A percentile compares a stretch with the other conserved stretches of the same genome.
Evolutionary conservation across 2,113 vertebrate species (phyloP).

Genomic region (Tyto alba): DNA sequence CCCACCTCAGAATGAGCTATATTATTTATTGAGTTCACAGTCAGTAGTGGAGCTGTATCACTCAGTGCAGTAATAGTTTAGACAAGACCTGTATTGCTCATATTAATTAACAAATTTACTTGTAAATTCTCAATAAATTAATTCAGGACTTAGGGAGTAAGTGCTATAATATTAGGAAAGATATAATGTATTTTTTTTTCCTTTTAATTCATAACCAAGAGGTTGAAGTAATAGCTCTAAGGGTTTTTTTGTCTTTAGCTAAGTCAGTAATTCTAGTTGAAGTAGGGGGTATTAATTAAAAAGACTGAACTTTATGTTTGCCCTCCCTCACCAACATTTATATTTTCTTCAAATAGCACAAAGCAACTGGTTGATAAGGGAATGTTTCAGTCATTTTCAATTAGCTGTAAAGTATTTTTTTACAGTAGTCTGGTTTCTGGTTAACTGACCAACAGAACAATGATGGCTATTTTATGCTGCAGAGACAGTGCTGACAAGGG

Average conservation of each 20-base stretch:
- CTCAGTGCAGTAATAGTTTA: not conserved
- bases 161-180: constrained; percentile 8
- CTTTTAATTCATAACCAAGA: constrained; percentile 18
- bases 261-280: constrained; percentile 35
- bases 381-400: constrained; percentile 79
- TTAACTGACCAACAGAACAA: constrained; percentile 78
- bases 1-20: not conserved
- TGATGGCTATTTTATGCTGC: constrained; percentile 72
- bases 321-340: constrained; percentile 51
- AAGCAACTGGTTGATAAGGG: constrained; percentile 68
- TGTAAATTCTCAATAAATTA: constrained; percentile 37
- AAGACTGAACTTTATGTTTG: constrained; percentile 63
- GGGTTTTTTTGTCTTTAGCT: not conserved
- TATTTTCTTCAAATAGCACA: constrained; percentile 68
- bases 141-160: constrained; percentile 9
- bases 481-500: constrained; percentile 74
- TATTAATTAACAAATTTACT: constrained; percentile 52
- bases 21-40: not conserved
- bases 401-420: constrained; percentile 76
- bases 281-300: constrained; percentile 51
- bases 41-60: not conserved
- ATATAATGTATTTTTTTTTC: not conserved
- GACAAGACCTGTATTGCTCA: not conserved
- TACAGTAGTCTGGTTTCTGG: constrained; percentile 77
- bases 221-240: constrained; percentile 16